These are phyloP conservation scores for Morinoia aosen DNA, from an alignment of 2,888 invertebrate species.

Conservation along the genomic window DNA sequence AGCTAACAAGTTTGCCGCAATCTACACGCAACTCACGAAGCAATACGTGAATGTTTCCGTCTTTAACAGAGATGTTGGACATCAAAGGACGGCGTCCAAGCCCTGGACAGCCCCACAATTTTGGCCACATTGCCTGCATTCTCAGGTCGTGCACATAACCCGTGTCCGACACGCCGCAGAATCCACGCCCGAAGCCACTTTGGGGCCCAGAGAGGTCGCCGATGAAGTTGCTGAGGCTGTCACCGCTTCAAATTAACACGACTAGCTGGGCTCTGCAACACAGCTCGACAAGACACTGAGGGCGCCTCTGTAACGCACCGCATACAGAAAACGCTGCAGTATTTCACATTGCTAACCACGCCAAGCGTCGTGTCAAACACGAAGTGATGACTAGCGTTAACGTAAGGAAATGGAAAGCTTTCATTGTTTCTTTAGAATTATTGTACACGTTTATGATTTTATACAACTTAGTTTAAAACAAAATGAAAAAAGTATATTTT, in stretches of 20 bases:
- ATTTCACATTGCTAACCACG: neutral
- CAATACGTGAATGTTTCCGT: neutral
- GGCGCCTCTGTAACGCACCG: neutral
- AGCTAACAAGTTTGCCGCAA: neutral
- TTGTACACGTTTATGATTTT: neutral
- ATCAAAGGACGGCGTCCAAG: neutral
- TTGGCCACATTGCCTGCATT: neutral
- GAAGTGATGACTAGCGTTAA: neutral
- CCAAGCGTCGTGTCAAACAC: neutral
- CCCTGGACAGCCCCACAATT: neutral
- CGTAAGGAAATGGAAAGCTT: neutral
- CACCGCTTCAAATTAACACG: neutral
- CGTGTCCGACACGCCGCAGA: neutral
- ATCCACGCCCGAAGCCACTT: neutral
- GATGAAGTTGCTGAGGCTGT: neutral
- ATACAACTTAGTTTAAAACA: neutral
- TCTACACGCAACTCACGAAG: neutral
- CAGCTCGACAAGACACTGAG: neutral
- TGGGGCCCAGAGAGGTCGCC: neutral
- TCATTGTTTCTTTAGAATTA: neutral
- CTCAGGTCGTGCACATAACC: neutral
- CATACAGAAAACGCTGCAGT: neutral
- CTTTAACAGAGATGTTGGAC: neutral
- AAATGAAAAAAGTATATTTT: neutral
- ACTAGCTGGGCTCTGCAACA: neutral